These are phyloP conservation scores for Spisula subtruncata DNA, from an alignment of 2,888 invertebrate genomes.

Conservation along the genomic window DNA sequence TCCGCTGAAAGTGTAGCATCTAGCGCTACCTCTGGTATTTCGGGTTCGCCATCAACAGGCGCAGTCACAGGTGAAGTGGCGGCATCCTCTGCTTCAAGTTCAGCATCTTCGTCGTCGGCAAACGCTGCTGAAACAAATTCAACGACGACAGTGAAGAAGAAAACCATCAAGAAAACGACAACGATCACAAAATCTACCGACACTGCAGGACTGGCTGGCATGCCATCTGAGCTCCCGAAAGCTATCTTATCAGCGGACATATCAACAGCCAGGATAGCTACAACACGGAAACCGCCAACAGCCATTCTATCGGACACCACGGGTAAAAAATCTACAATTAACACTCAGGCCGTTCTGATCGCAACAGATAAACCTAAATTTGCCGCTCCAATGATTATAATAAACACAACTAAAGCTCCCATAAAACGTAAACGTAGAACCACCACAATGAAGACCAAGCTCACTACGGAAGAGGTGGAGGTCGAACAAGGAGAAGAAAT, in stretches of 20 bases:
- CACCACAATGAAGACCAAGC: not conserved
- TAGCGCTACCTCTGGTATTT: not conserved
- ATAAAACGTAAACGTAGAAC: not conserved
- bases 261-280: not conserved
- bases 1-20: not conserved
- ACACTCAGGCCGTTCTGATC: constrained; percentile 44
- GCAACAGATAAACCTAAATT: constrained; percentile 52
- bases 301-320: constrained; percentile 57
- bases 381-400: constrained; percentile 39
- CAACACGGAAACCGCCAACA: constrained; percentile 34
- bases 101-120: constrained; percentile 6
- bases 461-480: constrained; percentile 32
- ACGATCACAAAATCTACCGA: constrained; percentile 39
- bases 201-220: constrained; percentile 27
- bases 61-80: not conserved
- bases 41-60: not conserved
- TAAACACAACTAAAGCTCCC: constrained; percentile 10
- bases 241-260: constrained; percentile 29
- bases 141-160: constrained; percentile 36
- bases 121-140: constrained; percentile 44
- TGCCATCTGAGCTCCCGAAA: constrained; percentile 39
- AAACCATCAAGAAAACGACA: constrained; percentile 42
- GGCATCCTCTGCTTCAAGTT: not conserved
- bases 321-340: constrained; percentile 21
- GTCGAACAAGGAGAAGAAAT: constrained; percentile 46